Evolutionary conservation across 2,888 invertebrate genomes (phyloP).

Genomic region (Allacma fusca): DNA sequence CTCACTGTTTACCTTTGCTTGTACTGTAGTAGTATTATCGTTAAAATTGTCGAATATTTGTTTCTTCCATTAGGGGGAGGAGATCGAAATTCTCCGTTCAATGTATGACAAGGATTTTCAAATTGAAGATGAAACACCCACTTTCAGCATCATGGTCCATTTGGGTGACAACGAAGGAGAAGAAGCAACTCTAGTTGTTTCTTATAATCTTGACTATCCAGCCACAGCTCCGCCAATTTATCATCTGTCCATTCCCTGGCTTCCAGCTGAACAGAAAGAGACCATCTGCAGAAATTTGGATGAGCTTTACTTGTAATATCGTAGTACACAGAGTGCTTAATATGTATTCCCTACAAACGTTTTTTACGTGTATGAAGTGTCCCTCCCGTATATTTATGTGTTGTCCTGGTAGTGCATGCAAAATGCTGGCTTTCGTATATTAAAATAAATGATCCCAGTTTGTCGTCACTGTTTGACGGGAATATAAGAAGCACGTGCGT

Average conservation of each 20-base stretch:
- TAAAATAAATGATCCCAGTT: too few species aligned
- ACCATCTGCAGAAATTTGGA: constrained; percentile 70
- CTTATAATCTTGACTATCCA: constrained; percentile 74
- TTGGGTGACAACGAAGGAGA: constrained; percentile 66
- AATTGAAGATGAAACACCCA: constrained; percentile 68
- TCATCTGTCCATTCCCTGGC: constrained; percentile 76
- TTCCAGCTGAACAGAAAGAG: constrained; percentile 71
- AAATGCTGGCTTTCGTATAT: too few species aligned
- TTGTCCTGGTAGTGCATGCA: too few species aligned
- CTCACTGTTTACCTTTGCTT: too few species aligned
- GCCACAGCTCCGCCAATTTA: constrained; percentile 72
- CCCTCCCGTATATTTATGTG: too few species aligned
- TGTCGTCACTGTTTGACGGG: too few species aligned
- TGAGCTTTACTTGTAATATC: constrained; percentile 73
- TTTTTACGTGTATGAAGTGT: too few species aligned
- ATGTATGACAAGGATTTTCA: constrained; percentile 78
- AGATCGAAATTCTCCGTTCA: constrained; percentile 76
- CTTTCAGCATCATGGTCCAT: constrained; percentile 69
- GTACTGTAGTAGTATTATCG: too few species aligned
- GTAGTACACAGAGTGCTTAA: too few species aligned
- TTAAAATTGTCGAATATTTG: too few species aligned
- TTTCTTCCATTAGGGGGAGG: constrained; percentile 68
- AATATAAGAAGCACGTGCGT: too few species aligned
- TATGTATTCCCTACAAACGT: too few species aligned
- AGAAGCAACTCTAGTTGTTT: constrained; percentile 71